phyloP scores from a whole-genome alignment of 2,113 vertebrate genomes.

The Caranx ignobilis region DNA sequence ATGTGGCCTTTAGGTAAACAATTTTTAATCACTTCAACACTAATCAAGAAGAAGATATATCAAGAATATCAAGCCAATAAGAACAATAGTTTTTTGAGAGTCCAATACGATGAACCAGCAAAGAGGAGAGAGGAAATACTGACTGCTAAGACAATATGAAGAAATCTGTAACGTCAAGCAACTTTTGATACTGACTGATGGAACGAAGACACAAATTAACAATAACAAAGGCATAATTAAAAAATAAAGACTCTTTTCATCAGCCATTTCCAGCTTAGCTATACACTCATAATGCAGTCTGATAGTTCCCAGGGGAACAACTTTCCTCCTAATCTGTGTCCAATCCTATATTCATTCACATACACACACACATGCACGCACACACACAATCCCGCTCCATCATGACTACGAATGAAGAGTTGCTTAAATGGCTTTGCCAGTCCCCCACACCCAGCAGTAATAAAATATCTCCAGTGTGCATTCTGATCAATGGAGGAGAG shows the following conservation, averaged over 20 bases:
- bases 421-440: conserved; percentile 69
- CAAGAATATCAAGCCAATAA: not conserved
- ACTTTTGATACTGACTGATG: conserved; percentile 5
- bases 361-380: conserved; percentile 13
- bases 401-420: conserved; percentile 61
- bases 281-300: conserved; percentile 79
- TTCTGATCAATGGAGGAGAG: conserved; percentile 92
- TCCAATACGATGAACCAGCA: not conserved
- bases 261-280: conserved; percentile 63
- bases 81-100: not conserved
- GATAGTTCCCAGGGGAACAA: conserved; percentile 83
- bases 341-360: conserved; percentile 70
- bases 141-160: no score
- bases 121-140: not conserved
- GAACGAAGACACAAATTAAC: conserved; percentile 5
- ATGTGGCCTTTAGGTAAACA: not conserved
- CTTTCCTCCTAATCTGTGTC: conserved; percentile 81
- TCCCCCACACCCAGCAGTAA: conserved; percentile 76
- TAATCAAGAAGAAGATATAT: no score
- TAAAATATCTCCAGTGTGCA: conserved; percentile 88
- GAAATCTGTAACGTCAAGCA: not conserved
- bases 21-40: not conserved
- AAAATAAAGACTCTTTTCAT: conserved; percentile 53
- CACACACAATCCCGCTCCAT: conserved; percentile 35
- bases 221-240: conserved; percentile 12